phyloP scores from a whole-genome alignment of 2,797 vertebrate genomes.

The Sternarchorhynchus goeldii region DNA sequence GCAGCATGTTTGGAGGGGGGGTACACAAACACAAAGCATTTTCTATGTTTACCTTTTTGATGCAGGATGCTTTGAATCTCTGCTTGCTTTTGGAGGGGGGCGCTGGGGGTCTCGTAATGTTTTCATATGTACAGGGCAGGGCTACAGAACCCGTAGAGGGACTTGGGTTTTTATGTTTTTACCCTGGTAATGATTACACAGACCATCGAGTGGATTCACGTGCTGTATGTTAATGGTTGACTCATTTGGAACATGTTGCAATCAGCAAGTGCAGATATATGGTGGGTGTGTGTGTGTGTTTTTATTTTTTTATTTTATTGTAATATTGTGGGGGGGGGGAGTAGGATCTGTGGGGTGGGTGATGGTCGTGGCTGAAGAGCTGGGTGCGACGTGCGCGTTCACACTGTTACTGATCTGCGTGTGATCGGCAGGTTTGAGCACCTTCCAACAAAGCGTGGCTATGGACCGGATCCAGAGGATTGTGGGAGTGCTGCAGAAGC shows the following conservation, averaged over 20 bases:
- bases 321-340: not conserved
- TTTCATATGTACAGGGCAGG: not conserved
- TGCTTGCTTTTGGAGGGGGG: not conserved
- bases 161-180: not conserved
- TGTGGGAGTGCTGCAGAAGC: conserved; percentile 89
- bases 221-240: not conserved
- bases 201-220: no score
- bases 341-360: no score
- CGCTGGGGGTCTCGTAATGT: not conserved
- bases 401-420: conserved; percentile 46
- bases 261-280: not conserved
- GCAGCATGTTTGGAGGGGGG: conserved; percentile 9
- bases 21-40: conserved; percentile 18
- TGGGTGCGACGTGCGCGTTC: no score
- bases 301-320: not conserved
- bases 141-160: not conserved
- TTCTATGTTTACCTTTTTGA: conserved; percentile 12
- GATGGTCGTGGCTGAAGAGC: no score
- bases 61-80: conserved; percentile 11
- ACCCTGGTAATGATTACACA: not conserved
- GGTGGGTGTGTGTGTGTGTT: not conserved
- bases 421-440: conserved; percentile 84
- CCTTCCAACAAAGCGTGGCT: conserved; percentile 93
- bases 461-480: conserved; percentile 96
- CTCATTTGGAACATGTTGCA: not conserved